Base-by-base conservation (phyloP, 2,797 vertebrate genomes). In the Xyrichtys novacula region DNA sequence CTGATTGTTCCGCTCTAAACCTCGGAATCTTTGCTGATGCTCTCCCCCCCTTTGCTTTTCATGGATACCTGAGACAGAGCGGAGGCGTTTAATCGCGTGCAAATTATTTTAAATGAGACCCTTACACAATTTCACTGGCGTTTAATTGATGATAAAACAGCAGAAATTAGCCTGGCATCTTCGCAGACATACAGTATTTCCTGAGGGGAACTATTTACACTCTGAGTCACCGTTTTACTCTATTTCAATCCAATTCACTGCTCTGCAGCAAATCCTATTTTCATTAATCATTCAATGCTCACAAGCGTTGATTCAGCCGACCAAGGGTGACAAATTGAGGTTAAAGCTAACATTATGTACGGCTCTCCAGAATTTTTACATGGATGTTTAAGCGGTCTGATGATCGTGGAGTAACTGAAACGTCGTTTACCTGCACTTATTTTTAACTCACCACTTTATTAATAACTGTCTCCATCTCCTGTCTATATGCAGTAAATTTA, bases 131-230 rank as follows among this genome's bases (percentile, higher is more conserved):
- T 11, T 4, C 28, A 64, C 12, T 4, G 16, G 11, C 15, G 22
- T 40, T 17, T 17, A 48, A 76, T 4, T 29, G 6, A 48, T 59
- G 10, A 42, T 1, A 17, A 47, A 36, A 60, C 20, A 23, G n/a
- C 6, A 54, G 11, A 12, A 38, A 15, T 15, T 15, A 14, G 29
- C 11, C 16, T 10, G 48, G 19, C 54, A 34, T 46, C 43, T 48
- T 25, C 0, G n/a, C 47, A 34, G 28, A 29, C 36, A 46, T 34
- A 34, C 7, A 34, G 1, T 22, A 32, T 5, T 42, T 38, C 34
- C 56, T n/a, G 15, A 15, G 31, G 43, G 28, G 49, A 42, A 42
- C 64, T 55, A n/a, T 60, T 42, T 26, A 34, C 0, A 36, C 54
- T 25, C 5, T 8, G 29, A 52, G 25, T 65, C 49, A n/a, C 36